These are phyloP conservation scores for Bubo blakistoni DNA, from an alignment of 2,113 vertebrate species.

Conservation along the genomic window DNA sequence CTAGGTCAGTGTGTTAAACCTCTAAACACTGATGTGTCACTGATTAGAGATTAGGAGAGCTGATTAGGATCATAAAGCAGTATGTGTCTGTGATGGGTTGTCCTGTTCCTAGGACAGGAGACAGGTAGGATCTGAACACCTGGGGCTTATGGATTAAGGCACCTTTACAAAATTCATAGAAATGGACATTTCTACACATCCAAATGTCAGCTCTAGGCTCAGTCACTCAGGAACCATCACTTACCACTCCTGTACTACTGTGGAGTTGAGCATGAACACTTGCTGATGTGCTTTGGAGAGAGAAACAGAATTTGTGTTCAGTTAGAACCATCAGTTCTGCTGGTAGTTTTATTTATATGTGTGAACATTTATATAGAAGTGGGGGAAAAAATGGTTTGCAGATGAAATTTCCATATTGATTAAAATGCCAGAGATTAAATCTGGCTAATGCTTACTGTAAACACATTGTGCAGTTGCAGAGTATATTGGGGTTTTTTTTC, in stretches of 20 bases:
- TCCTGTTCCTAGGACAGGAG: neutral
- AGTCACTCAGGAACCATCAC: too few species aligned
- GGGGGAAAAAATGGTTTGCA: neutral
- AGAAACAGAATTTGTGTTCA: neutral
- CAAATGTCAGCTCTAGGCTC: neutral
- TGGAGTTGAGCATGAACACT: neutral
- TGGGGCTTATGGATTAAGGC: neutral
- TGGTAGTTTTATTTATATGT: neutral
- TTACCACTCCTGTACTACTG: fast-evolving
- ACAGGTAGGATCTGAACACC: neutral
- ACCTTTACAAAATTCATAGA: neutral
- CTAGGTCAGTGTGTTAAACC: neutral
- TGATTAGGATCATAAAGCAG: neutral
- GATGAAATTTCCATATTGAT: neutral
- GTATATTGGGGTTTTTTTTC: neutral
- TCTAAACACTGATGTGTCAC: neutral
- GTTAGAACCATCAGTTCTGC: neutral
- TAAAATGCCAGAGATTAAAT: neutral
- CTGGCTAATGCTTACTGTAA: neutral
- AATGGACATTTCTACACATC: neutral
- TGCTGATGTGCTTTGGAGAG: neutral
- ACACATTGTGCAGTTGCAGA: neutral
- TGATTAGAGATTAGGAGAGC: neutral
- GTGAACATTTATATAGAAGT: neutral
- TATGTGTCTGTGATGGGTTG: fast-evolving